phyloP scores from a whole-genome alignment of 2,113 vertebrate genomes.

The Gopherus evgoodei region DNA sequence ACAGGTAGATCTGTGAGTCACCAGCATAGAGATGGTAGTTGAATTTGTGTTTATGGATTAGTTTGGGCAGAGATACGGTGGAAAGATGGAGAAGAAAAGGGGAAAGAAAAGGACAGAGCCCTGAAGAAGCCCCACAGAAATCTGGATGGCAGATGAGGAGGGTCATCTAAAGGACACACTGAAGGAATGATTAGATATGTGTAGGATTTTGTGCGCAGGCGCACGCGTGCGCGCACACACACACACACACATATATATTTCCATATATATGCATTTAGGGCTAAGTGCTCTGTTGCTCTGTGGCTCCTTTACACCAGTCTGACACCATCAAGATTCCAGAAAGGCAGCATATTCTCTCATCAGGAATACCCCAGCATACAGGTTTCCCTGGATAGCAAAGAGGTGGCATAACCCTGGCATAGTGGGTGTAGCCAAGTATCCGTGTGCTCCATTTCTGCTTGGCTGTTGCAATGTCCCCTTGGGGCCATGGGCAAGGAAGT shows the following conservation, averaged over 20 bases:
- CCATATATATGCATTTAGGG: neutral
- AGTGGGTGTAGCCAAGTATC: neutral
- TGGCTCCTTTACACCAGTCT: neutral
- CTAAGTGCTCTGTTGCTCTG: neutral
- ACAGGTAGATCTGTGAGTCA: neutral
- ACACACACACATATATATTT: neutral
- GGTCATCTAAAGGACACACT: neutral
- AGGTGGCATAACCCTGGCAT: neutral
- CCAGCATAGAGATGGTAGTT: neutral
- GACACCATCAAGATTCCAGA: neutral
- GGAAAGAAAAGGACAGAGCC: neutral
- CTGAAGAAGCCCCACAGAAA: neutral
- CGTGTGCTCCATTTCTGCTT: neutral
- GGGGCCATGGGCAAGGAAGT: neutral
- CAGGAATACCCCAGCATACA: neutral
- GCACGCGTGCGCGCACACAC: fast-evolving
- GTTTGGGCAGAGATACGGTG: neutral
- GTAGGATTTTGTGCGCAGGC: fast-evolving
- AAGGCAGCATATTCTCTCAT: neutral
- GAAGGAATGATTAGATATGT: neutral
- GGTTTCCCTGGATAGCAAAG: neutral
- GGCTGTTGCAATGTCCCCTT: neutral
- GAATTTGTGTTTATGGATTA: neutral
- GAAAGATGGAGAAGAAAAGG: neutral
- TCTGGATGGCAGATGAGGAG: neutral